A percentile compares a stretch with the other conserved stretches of the same genome.
Conservation (phyloP, 2,888 invertebrate species). For the Aphrophora alni region DNA sequence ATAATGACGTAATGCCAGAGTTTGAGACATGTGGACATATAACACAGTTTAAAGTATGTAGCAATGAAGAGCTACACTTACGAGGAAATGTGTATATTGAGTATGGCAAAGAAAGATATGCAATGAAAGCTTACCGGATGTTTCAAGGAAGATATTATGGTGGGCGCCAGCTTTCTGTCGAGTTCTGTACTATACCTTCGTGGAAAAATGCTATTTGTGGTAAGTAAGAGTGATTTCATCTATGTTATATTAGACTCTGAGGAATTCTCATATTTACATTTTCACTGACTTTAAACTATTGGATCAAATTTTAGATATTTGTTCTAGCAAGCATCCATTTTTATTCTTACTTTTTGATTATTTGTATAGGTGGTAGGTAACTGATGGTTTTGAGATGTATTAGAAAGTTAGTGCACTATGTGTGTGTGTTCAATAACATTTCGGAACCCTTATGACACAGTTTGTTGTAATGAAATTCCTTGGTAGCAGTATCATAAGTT, state of each 20-base stretch:
- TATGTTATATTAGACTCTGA: neutral
- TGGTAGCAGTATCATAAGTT: too few species aligned
- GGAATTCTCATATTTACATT: neutral
- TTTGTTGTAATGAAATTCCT: too few species aligned
- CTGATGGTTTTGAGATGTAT: too few species aligned
- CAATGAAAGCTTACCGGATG: conserved; percentile 74
- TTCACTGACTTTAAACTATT: neutral
- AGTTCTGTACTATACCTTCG: conserved; percentile 76
- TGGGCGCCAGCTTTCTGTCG: conserved; percentile 79
- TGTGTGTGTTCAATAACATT: too few species aligned
- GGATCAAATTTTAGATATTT: conserved; percentile 79
- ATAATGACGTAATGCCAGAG: conserved; percentile 85
- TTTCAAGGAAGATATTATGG: conserved; percentile 90
- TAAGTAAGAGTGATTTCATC: conserved; percentile 56
- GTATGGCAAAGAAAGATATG: conserved; percentile 68
- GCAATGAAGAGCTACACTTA: conserved; percentile 85
- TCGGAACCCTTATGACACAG: too few species aligned
- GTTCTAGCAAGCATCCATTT: conserved; percentile 31
- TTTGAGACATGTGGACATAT: conserved; percentile 75
- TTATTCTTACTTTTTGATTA: too few species aligned
- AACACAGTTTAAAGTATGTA: conserved; percentile 75
- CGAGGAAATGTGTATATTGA: conserved; percentile 92
- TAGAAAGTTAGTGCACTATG: too few species aligned
- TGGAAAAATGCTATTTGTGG: conserved; percentile 94
- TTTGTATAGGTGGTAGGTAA: too few species aligned